These are phyloP conservation scores for Nemoura dubitans DNA, from an alignment of 2,888 invertebrate genomes.

Conservation along the genomic window DNA sequence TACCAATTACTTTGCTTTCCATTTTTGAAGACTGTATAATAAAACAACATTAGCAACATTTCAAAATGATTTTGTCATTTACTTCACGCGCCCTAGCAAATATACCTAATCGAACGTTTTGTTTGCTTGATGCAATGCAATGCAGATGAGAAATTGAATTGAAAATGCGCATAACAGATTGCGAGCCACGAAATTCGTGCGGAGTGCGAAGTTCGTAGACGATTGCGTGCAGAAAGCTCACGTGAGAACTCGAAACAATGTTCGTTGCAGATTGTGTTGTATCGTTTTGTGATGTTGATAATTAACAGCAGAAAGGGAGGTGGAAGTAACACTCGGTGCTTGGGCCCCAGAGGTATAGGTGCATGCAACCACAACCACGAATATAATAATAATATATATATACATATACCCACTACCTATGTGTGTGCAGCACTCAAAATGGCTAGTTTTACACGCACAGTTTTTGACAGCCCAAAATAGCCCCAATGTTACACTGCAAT, in stretches of 20 bases:
- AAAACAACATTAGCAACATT: background rate
- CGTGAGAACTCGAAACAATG: conserved; percentile 7
- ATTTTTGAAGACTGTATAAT: background rate
- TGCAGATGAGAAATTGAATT: background rate
- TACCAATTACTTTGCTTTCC: background rate
- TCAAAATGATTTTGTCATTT: background rate
- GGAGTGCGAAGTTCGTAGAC: background rate
- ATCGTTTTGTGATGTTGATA: background rate
- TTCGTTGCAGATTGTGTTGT: background rate
- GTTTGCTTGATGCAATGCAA: background rate
- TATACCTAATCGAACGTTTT: no score
- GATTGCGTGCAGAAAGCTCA: background rate
- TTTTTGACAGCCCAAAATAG: background rate
- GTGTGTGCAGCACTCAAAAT: background rate
- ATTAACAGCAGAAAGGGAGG: background rate
- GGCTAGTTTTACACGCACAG: background rate
- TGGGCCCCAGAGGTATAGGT: background rate
- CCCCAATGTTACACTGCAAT: background rate
- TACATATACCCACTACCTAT: no score
- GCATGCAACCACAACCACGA: background rate
- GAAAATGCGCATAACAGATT: background rate
- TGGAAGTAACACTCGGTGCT: background rate
- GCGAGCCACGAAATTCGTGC: background rate
- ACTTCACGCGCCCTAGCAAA: no score
- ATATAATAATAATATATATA: background rate